Evolutionary conservation across 2,797 vertebrate species (phyloP).

Genomic region (Halcyon chelicuti): DNA sequence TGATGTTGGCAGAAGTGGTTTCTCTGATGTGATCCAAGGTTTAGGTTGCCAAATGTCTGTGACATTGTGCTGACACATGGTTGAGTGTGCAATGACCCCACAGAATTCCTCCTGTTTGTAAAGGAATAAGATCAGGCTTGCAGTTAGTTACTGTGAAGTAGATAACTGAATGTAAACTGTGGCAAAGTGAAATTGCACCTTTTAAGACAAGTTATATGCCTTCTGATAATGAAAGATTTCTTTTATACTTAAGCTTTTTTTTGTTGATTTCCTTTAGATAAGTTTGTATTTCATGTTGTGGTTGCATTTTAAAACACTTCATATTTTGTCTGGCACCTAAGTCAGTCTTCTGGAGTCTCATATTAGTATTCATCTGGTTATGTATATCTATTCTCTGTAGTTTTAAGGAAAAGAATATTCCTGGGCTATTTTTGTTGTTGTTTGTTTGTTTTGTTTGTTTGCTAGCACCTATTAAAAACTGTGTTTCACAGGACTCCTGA

Average conservation of each 20-base stretch:
- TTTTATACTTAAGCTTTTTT: not conserved
- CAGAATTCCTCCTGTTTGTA: not conserved
- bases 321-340: not conserved
- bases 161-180: not conserved
- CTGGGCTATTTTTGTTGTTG: too few relatives aligned
- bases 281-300: not conserved
- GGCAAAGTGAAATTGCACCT: not conserved
- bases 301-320: not conserved
- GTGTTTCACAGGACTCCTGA: not conserved
- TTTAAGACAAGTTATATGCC: not conserved
- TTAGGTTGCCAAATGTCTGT: not conserved
- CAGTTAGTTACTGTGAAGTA: not conserved
- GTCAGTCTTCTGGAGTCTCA: not conserved
- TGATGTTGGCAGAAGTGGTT: not conserved
- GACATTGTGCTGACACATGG: fast-evolving
- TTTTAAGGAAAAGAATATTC: not conserved
- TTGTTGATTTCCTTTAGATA: not conserved
- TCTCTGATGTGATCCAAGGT: not conserved
- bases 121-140: not conserved
- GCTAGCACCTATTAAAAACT: not conserved
- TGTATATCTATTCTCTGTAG: not conserved
- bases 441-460: too few relatives aligned
- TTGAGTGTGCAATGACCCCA: not conserved
- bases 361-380: not conserved
- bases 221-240: not conserved